A percentile compares a stretch with the other conserved stretches of the same genome.
phyloP scores from a whole-genome alignment of 1,140 invertebrate genomes.

The Drosophila gunungcola region DNA sequence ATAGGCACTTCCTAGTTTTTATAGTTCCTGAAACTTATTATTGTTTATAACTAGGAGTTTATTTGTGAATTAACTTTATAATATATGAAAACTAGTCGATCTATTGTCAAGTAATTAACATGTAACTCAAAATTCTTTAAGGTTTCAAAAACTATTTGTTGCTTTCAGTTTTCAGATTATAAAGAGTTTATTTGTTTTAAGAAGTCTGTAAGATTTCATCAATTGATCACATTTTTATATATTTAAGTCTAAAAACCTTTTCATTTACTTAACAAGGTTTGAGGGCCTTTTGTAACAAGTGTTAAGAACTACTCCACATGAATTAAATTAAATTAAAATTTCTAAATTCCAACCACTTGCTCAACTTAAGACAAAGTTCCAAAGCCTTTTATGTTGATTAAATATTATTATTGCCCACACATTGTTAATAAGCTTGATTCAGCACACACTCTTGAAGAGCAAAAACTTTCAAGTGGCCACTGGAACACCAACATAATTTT shows the following conservation, averaged over 20 bases:
- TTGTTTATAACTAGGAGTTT: too few relatives aligned
- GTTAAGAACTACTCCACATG: background rate
- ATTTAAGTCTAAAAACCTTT: background rate
- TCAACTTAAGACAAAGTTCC: conserved; percentile 8
- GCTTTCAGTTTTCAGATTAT: too few relatives aligned
- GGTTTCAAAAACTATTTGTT: too few relatives aligned
- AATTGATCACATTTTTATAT: background rate
- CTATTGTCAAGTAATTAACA: too few relatives aligned
- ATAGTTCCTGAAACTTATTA: too few relatives aligned
- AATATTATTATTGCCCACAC: conserved; percentile 9
- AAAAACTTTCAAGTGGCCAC: conserved; percentile 48
- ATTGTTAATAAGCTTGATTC: conserved; percentile 39
- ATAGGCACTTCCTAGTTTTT: too few relatives aligned
- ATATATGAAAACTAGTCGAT: too few relatives aligned
- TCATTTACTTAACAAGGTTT: background rate
- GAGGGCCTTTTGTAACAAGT: too few relatives aligned
- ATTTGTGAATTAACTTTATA: too few relatives aligned
- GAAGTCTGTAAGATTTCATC: too few relatives aligned
- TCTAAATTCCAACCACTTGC: background rate
- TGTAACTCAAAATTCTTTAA: too few relatives aligned
- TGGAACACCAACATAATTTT: conserved; percentile 46
- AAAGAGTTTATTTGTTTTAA: too few relatives aligned
- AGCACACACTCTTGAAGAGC: conserved; percentile 22
- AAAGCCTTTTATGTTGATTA: conserved; percentile 3
- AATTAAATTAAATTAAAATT: background rate